A percentile compares a stretch with the other conserved stretches of the same genome.
These are phyloP conservation scores for Lysandra bellargus DNA, from an alignment of 2,888 invertebrate genomes.

Conservation along the genomic window DNA sequence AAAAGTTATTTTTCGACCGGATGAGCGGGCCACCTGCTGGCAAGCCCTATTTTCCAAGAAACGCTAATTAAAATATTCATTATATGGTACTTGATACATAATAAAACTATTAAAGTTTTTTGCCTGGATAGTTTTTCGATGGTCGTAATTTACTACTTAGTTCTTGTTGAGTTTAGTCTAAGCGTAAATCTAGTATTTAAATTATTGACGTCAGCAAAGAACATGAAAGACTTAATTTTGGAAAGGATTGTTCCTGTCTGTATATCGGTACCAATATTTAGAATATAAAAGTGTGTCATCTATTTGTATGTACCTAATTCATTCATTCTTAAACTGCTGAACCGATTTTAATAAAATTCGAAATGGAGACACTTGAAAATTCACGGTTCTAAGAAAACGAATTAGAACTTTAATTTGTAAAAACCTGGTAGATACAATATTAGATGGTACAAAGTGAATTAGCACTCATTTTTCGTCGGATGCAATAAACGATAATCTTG, in stretches of 20 bases:
- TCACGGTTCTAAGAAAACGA: too few species aligned
- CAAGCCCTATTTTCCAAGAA: slow-evolving; percentile 20
- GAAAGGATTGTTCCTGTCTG: too few species aligned
- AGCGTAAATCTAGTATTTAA: not conserved
- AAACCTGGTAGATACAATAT: too few species aligned
- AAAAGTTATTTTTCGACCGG: slow-evolving; percentile 12
- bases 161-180: not conserved
- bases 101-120: slow-evolving; percentile 9
- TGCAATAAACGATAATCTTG: not conserved
- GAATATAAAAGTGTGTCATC: too few species aligned
- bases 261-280: too few species aligned
- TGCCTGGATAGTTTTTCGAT: not conserved
- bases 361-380: too few species aligned
- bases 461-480: not conserved
- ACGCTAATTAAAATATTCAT: slow-evolving; percentile 16
- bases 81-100: slow-evolving; percentile 9
- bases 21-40: slow-evolving; percentile 15
- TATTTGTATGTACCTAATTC: too few species aligned
- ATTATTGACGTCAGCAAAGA: not conserved
- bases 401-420: too few species aligned
- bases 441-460: too few species aligned
- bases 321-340: too few species aligned
- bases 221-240: not conserved
- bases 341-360: too few species aligned
- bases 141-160: not conserved